Conservation (phyloP, 2,888 invertebrate genomes). For the Metalampra italica region DNA sequence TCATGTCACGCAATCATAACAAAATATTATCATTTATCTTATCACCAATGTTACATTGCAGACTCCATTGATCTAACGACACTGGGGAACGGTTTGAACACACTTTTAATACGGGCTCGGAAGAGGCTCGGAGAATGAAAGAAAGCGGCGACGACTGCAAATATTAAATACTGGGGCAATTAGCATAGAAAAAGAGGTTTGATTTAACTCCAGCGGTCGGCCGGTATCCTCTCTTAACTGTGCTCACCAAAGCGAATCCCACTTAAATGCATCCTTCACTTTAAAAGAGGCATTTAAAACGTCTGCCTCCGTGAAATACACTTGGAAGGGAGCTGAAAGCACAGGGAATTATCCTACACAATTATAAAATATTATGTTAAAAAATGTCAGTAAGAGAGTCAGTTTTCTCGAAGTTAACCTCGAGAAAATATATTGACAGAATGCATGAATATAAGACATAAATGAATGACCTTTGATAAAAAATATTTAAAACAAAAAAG, state of each 20-base stretch:
- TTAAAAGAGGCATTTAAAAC: constrained; percentile 34
- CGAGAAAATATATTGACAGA: no score
- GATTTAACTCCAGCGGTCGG: constrained; percentile 19
- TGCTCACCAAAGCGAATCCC: constrained; percentile 23
- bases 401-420: no score
- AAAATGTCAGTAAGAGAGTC: no score
- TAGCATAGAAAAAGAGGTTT: constrained; percentile 22
- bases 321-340: constrained; percentile 8
- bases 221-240: constrained; percentile 27
- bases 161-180: constrained; percentile 21
- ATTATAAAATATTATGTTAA: background rate
- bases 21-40: no score
- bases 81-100: no score
- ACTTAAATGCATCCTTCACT: constrained; percentile 34
- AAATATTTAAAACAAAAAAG: no score
- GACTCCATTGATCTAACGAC: no score
- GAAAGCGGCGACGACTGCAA: background rate
- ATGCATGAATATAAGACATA: no score
- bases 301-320: constrained; percentile 23
- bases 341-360: constrained; percentile 10
- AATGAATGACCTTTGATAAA: no score
- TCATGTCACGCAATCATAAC: no score
- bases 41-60: no score
- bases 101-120: no score
- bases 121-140: background rate